Percentiles rank a stretch among this genome's conserved stretches.
Evolutionary conservation across 2,797 vertebrate species (phyloP).

Genomic region (Odontamblyopus lacepedii): DNA sequence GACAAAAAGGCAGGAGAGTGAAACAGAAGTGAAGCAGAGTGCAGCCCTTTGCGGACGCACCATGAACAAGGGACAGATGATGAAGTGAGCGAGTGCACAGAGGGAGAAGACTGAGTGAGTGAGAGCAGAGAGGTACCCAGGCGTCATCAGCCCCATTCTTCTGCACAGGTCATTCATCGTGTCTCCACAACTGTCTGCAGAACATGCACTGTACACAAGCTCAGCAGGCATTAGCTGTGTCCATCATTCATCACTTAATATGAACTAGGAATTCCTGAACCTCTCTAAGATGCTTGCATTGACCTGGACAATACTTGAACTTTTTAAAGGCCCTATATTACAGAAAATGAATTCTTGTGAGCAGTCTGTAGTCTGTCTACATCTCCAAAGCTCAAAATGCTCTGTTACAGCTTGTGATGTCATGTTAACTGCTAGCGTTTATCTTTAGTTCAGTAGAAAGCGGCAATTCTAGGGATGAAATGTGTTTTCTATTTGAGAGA

Average conservation of each 20-base stretch:
- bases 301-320: slow-evolving; percentile 10
- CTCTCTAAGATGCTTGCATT: slow-evolving; percentile 22
- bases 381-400: no score
- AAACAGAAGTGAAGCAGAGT: slow-evolving; percentile 16
- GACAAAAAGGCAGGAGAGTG: slow-evolving; percentile 50
- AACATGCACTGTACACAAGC: slow-evolving; percentile 29
- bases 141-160: slow-evolving; percentile 60
- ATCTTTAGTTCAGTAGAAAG: no score
- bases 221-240: slow-evolving; percentile 38
- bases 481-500: no score
- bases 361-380: no score
- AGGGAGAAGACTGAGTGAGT: slow-evolving; percentile 59
- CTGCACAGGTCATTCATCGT: slow-evolving; percentile 63
- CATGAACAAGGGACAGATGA: slow-evolving; percentile 17
- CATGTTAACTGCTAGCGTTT: no score
- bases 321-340: not conserved
- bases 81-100: slow-evolving; percentile 43
- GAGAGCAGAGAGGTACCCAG: slow-evolving; percentile 59
- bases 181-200: slow-evolving; percentile 46
- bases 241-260: slow-evolving; percentile 53
- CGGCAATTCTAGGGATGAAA: no score
- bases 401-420: no score
- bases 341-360: no score
- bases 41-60: slow-evolving; percentile 12
- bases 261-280: slow-evolving; percentile 22